Percentiles rank a stretch among this genome's conserved stretches.
Evolutionary conservation across 64 coral and sea anemone species (phyloP).

Genomic region (Astreopora myriophthalma): DNA sequence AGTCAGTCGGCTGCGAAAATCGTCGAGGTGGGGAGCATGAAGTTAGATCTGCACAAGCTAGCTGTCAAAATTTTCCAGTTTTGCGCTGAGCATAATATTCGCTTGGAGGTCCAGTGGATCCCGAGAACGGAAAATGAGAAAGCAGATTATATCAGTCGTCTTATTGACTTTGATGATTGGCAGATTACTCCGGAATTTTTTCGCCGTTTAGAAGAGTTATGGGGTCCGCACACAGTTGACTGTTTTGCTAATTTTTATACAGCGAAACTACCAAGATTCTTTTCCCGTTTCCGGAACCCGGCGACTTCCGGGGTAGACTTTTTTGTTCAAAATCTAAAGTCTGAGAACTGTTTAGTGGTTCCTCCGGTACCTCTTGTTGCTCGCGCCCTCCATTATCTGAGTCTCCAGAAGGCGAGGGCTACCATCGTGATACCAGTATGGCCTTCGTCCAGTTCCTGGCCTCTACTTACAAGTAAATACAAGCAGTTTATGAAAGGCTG

Average conservation of each 20-base stretch:
- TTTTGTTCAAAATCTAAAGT: not conserved
- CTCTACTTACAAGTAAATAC: not conserved
- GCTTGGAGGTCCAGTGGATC: not conserved
- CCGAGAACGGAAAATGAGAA: not conserved
- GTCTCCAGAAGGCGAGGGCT: not conserved
- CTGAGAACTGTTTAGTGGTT: slow-evolving; percentile 18
- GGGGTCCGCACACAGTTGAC: not conserved
- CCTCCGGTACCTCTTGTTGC: not conserved
- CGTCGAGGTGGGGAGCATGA: slow-evolving; percentile 7
- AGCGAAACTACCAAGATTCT: not conserved
- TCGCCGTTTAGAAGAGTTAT: not conserved
- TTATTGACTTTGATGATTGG: slow-evolving; percentile 24
- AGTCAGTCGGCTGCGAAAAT: no score
- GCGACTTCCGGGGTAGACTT: not conserved
- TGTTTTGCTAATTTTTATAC: not conserved
- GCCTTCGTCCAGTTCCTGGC: slow-evolving; percentile 8
- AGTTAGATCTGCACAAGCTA: not conserved
- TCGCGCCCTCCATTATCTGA: not conserved
- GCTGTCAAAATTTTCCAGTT: slow-evolving; percentile 11
- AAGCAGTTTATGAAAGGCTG: not conserved
- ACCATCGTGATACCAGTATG: not conserved
- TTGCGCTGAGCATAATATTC: not conserved
- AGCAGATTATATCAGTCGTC: not conserved
- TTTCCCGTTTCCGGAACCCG: not conserved
- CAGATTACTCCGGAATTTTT: not conserved